Percentiles rank a stretch among this genome's conserved stretches.
Conservation (phyloP, 2,797 vertebrate genomes). For the Hippocampus kuda region DNA sequence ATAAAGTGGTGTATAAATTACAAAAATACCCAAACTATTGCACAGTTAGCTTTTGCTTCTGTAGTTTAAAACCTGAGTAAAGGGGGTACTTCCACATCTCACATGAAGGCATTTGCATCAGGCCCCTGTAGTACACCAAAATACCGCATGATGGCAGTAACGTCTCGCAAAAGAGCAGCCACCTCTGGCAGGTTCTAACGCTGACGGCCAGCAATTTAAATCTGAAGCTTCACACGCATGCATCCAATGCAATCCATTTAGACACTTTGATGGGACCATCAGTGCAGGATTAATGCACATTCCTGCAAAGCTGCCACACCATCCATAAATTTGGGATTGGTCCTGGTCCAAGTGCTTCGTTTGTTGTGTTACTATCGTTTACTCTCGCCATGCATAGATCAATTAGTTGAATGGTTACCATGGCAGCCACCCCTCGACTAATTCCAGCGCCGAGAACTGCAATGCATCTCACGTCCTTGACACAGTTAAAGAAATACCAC, state of each 20-base stretch:
- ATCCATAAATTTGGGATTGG: slow-evolving; percentile 28
- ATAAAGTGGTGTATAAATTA: too few species aligned
- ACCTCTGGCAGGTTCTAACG: background rate
- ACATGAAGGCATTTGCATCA: too few species aligned
- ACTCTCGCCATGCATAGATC: background rate
- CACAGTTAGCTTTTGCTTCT: too few species aligned
- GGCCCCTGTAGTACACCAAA: background rate
- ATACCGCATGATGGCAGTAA: background rate
- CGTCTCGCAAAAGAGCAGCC: background rate
- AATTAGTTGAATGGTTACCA: background rate
- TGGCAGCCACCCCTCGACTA: background rate
- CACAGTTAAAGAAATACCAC: background rate
- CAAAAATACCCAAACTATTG: too few species aligned
- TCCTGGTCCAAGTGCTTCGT: slow-evolving; percentile 14
- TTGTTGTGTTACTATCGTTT: slow-evolving; percentile 1
- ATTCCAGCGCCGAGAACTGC: background rate
- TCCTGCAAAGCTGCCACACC: slow-evolving; percentile 17
- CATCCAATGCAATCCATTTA: too few species aligned
- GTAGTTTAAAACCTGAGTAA: too few species aligned
- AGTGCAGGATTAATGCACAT: slow-evolving; percentile 41
- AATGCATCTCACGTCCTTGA: background rate
- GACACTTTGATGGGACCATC: slow-evolving; percentile 16
- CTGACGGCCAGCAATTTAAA: background rate
- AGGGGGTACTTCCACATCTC: too few species aligned
- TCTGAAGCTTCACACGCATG: slow-evolving; percentile 14